Base-by-base conservation (phyloP, 30 jellyfish, hydroid and myxozoan genomes). In the Morbakka virulenta region DNA sequence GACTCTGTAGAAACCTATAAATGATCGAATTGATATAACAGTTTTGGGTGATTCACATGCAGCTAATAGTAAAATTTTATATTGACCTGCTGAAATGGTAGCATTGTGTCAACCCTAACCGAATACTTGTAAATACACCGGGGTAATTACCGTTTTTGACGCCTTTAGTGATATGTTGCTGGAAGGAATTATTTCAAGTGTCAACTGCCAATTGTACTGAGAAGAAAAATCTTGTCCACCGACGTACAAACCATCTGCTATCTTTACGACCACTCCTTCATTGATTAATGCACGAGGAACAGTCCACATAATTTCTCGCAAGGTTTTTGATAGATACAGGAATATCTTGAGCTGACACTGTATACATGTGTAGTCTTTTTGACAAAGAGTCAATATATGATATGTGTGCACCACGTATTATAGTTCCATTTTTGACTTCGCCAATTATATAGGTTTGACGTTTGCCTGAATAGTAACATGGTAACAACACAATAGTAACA, bases 211-310 rank as follows among this genome's bases (percentile, higher is more conserved):
- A 57, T 57, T 57, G 26, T 20, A 11, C 9, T 4, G 32, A 21
- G 22, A 14, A 4, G 32, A 26, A 57, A 57, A 14, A 26, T 21
- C 71, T 25, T 21, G 12, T 14, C 71, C 71, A 25, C 71, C 71
- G 4, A 57, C 71, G 25, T 57, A 57, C 22, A 57, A n/a, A n/a
- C n/a, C 11, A 57, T 57, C 71, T 4, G 71, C 11, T 57, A 57
- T 21, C 32, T 57, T 57, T 14, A 26, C 71, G 32, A 25, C 71
- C 25, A 13, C 25, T 4, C 32, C 32, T 57, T n/a, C n/a, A n/a
- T 57, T 11, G 71, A 57, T 57, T 14, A 57, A 26, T 57, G 71
- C 27, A 4, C 71, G 27, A 57, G 22, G 71, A 57, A 57, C 71
- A 4, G 71, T 25, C 12, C 25, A 57, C 71, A 57, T 57, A n/a